A percentile compares a stretch with the other conserved stretches of the same genome.
phyloP scores from a whole-genome alignment of 2,113 vertebrate genomes.

The Plectropomus leopardus region DNA sequence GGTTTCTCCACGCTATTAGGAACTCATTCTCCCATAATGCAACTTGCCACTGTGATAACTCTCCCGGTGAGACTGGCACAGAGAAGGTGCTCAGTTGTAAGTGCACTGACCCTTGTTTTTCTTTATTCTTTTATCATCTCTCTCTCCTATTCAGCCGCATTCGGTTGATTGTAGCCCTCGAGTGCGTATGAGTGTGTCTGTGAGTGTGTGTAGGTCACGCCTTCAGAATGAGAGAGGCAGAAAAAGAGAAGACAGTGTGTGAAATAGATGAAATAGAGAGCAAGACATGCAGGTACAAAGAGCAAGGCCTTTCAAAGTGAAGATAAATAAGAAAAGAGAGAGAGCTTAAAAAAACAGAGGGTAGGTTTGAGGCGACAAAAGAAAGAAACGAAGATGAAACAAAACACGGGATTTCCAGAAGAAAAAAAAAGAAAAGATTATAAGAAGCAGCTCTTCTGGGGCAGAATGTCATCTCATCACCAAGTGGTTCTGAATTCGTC shows the following conservation, averaged over 20 bases:
- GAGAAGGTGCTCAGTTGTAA: slow-evolving; percentile 53
- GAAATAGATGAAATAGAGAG: slow-evolving; percentile 3
- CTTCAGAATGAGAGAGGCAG: not conserved
- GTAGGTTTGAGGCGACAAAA: slow-evolving; percentile 16
- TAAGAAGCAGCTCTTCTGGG: slow-evolving; percentile 11
- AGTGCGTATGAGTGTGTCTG: slow-evolving; percentile 2
- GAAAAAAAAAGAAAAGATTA: not conserved
- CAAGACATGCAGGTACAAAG: slow-evolving; percentile 2
- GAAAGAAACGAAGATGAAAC: not conserved
- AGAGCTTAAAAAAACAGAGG: not conserved
- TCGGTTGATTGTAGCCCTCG: slow-evolving; percentile 17
- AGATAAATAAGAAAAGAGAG: not conserved
- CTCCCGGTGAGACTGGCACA: slow-evolving; percentile 52
- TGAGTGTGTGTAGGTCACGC: not conserved
- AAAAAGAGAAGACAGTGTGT: not conserved
- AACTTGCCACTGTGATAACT: slow-evolving; percentile 65
- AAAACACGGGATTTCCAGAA: slow-evolving; percentile 9
- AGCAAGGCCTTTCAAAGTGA: slow-evolving; percentile 25
- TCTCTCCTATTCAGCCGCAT: not conserved
- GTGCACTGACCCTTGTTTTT: slow-evolving; percentile 30
- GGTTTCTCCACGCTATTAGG: slow-evolving; percentile 74
- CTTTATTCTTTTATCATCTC: slow-evolving; percentile 26
- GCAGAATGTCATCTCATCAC: slow-evolving; percentile 42
- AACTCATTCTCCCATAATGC: slow-evolving; percentile 82
- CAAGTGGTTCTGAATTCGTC: slow-evolving; percentile 48